phyloP scores from a whole-genome alignment of 2,888 invertebrate genomes.

The Galerucella pusilla region DNA sequence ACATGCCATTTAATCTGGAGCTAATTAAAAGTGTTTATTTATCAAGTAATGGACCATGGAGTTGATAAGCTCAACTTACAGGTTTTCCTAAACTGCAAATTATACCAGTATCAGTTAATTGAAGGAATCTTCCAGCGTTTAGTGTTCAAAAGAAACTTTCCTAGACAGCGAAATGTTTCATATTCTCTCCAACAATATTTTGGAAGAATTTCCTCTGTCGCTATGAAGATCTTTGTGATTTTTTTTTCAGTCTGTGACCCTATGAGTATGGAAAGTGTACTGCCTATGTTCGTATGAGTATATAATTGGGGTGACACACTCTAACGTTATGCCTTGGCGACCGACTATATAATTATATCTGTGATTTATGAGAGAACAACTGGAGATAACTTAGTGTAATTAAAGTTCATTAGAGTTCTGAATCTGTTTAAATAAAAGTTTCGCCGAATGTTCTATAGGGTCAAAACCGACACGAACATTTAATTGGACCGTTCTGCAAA shows the following conservation, averaged over 20 bases:
- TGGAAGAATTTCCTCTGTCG: not conserved
- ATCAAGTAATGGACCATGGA: not conserved
- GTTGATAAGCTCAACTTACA: not conserved
- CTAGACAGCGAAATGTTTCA: no score
- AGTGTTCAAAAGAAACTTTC: no score
- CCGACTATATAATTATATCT: constrained; percentile 61
- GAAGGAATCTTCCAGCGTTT: no score
- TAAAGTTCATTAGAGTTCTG: constrained; percentile 59
- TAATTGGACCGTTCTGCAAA: constrained; percentile 49
- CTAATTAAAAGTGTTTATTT: not conserved
- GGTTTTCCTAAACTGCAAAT: not conserved
- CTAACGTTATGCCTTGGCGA: constrained; percentile 56
- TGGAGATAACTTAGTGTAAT: constrained; percentile 61
- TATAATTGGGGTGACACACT: constrained; percentile 61
- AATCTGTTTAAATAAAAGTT: constrained; percentile 58
- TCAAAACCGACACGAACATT: constrained; percentile 56
- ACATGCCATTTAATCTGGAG: not conserved
- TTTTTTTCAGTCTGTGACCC: not conserved
- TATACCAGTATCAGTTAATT: no score
- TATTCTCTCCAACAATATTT: no score
- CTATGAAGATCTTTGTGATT: not conserved
- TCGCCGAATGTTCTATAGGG: constrained; percentile 53
- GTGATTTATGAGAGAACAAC: constrained; percentile 60
- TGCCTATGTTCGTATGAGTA: constrained; percentile 51
- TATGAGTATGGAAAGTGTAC: not conserved